Percentiles rank a stretch among this genome's conserved stretches.
Evolutionary conservation across 2,113 vertebrate genomes (phyloP).

Genomic region (Brachypteracias leptosomus): DNA sequence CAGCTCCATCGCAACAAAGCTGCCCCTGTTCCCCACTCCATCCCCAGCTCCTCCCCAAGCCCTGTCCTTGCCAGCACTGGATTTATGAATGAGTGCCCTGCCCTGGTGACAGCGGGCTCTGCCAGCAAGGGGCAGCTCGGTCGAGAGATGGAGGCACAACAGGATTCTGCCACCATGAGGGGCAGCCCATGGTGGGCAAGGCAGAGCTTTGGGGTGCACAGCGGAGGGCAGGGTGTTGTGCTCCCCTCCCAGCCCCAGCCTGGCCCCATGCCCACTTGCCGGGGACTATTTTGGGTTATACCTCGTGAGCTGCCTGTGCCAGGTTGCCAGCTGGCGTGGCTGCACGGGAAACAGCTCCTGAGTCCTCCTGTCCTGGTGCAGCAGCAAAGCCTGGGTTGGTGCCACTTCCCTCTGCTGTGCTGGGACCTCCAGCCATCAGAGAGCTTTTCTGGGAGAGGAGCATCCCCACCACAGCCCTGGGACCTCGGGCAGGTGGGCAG

Average conservation of each 20-base stretch:
- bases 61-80: background rate
- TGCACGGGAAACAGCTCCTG: background rate
- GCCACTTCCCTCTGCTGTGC: background rate
- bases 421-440: accelerated
- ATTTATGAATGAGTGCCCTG: slow-evolving; percentile 39
- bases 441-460: background rate
- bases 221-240: accelerated
- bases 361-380: accelerated
- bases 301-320: background rate
- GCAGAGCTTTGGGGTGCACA: background rate
- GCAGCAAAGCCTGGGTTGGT: background rate
- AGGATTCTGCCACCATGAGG: accelerated
- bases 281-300: background rate
- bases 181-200: background rate
- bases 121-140: background rate
- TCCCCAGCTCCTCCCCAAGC: background rate
- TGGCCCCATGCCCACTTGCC: background rate
- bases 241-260: background rate
- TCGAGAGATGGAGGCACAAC: background rate
- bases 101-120: background rate
- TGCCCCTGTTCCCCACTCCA: background rate
- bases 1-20: background rate
- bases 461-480: accelerated
- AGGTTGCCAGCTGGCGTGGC: background rate
- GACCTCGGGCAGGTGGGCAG: background rate